Base-by-base conservation (phyloP, 1,140 invertebrate genomes). In the Drosophila pallidifrons region DNA sequence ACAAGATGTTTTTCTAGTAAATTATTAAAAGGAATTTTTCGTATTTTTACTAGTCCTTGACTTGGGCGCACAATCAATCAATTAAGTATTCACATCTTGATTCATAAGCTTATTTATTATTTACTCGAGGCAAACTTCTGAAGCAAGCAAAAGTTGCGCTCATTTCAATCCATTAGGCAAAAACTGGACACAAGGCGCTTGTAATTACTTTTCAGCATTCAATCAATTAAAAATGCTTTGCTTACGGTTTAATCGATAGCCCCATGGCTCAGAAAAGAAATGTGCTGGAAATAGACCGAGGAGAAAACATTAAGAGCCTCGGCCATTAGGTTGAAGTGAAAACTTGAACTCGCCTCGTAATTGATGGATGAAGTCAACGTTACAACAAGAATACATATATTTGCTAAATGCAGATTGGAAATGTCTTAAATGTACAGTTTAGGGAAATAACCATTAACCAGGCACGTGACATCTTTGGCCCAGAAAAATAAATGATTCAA, bases 171-270 rank as follows among this genome's bases (percentile, higher is more conserved):
- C 46, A 67, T 66, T 51, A 58, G 3, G 43, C 64, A 10, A 25
- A 58, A 25, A 58, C 20, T 41, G 20, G 15, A 54, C 32, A n/a
- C 25, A 51, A 28, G 47, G 72, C 72, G 73, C 60, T 79, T 75
- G 68, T 82, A 82, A 79, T 82, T 79, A 77, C 59, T 86, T 79
- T 79, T 68, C 51, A 79, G 68, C 79, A 63, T 75, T 77, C 82
- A 88, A 87, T 87, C 83, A 87, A 87, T 87, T 87, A 79, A 70
- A 77, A 70, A 74, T 82, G 64, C 82, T 77, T 70, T 32, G 43
- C 82, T 77, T 63, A 45, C 43, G 65, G 55, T 69, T 73, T 75
- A 87, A 87, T 88, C 76, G 80, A 88, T 88, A 75, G 52, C 68
- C 68, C 61, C 35, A 8, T 25, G 35, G 45, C 20, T 57, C 30